Evolutionary conservation across 1,140 invertebrate species (phyloP).

Genomic region (Drosophila melanica): DNA sequence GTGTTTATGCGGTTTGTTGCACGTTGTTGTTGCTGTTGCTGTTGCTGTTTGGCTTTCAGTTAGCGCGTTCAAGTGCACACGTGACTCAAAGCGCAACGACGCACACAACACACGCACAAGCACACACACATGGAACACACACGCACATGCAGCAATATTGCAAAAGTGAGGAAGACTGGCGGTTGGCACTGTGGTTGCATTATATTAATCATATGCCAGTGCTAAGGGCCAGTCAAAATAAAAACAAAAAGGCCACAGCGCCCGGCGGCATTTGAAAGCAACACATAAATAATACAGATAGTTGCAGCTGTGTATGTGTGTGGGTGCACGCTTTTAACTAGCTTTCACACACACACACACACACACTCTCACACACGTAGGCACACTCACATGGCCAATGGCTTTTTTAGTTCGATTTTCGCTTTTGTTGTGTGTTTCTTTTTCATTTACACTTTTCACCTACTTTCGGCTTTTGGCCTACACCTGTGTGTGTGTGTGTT

Average conservation of each 20-base stretch:
- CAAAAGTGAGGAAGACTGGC: neutral
- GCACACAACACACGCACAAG: slow-evolving; percentile 6
- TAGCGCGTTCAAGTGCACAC: slow-evolving; percentile 66
- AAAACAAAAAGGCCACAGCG: slow-evolving; percentile 39
- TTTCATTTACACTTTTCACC: slow-evolving; percentile 74
- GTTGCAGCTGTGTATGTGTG: neutral
- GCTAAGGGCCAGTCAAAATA: slow-evolving; percentile 17
- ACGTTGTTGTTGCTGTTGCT: slow-evolving; percentile 5
- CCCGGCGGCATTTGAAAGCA: slow-evolving; percentile 56
- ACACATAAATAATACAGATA: slow-evolving; percentile 58
- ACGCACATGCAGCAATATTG: neutral
- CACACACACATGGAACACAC: neutral
- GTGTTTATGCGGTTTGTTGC: neutral
- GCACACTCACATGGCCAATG: slow-evolving; percentile 18
- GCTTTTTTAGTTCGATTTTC: slow-evolving; percentile 70
- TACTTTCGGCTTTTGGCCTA: slow-evolving; percentile 63
- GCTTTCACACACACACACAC: slow-evolving; percentile 8
- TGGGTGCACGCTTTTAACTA: slow-evolving; percentile 27
- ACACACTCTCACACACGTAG: neutral
- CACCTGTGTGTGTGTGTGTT: slow-evolving; percentile 2
- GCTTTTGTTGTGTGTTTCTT: slow-evolving; percentile 25
- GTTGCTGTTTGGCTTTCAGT: slow-evolving; percentile 39
- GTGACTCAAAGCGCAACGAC: slow-evolving; percentile 57
- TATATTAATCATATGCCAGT: slow-evolving; percentile 65
- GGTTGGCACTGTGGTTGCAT: slow-evolving; percentile 47